Evolutionary conservation across 2,888 invertebrate genomes (phyloP).

Genomic region (Caenorhabditis sp.): DNA sequence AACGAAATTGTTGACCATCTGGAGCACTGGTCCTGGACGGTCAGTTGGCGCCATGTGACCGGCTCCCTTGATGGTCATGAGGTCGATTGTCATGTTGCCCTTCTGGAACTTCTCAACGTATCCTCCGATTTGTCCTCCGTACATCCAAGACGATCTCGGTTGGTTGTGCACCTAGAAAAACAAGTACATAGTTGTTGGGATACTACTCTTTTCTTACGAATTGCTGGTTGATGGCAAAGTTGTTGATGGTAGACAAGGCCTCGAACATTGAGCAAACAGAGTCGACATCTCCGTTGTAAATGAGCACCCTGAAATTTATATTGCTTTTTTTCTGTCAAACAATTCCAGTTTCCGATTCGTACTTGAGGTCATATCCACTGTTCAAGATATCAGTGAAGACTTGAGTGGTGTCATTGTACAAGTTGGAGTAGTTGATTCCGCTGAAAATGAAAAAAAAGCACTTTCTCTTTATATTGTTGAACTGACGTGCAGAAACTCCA

Average conservation of each 20-base stretch:
- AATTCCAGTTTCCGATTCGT: neutral
- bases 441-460: slow-evolving; percentile 13
- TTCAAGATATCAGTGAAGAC: slow-evolving; percentile 66
- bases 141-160: slow-evolving; percentile 60
- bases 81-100: slow-evolving; percentile 58
- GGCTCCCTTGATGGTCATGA: slow-evolving; percentile 81
- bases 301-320: slow-evolving; percentile 57
- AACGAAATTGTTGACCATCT: slow-evolving; percentile 84
- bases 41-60: slow-evolving; percentile 89
- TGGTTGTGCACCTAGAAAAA: slow-evolving; percentile 4
- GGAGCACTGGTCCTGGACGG: slow-evolving; percentile 87
- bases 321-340: neutral
- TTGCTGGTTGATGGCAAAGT: slow-evolving; percentile 49
- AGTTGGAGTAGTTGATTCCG: slow-evolving; percentile 53
- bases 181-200: neutral
- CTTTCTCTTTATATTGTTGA: too few relatives aligned
- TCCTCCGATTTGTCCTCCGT: slow-evolving; percentile 62
- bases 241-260: slow-evolving; percentile 65
- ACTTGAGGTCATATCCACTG: slow-evolving; percentile 60
- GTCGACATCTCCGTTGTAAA: slow-evolving; percentile 74
- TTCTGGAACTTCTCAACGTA: slow-evolving; percentile 65
- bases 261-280: slow-evolving; percentile 70
- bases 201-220: slow-evolving; percentile 12
- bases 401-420: slow-evolving; percentile 68
- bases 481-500: slow-evolving; percentile 69